Evolutionary conservation across 2,797 vertebrate species (phyloP).

Genomic region (Sebastes cheni): DNA sequence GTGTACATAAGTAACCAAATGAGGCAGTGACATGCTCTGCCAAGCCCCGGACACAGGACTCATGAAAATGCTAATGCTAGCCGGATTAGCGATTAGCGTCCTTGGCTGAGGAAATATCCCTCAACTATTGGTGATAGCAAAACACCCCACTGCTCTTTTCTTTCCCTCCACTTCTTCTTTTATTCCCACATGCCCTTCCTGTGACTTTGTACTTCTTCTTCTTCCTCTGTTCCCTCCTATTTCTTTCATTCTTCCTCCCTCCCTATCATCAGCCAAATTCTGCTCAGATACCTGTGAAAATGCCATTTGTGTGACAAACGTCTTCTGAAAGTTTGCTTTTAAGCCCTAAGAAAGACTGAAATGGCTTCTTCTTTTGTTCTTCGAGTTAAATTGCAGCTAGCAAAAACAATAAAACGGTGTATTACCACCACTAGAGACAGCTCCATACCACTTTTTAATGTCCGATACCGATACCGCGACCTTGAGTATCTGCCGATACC

Average conservation of each 20-base stretch:
- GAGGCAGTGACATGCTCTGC: constrained; percentile 81
- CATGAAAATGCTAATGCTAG: constrained; percentile 86
- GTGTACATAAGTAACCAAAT: constrained; percentile 70
- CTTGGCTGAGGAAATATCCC: constrained; percentile 69
- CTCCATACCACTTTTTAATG: no score
- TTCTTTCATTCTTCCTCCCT: neutral
- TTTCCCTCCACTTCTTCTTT: constrained; percentile 29
- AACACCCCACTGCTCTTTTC: constrained; percentile 60
- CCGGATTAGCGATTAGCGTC: constrained; percentile 80
- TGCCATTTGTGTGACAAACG: neutral
- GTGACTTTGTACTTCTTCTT: constrained; percentile 38
- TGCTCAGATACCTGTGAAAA: neutral
- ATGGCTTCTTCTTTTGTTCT: neutral
- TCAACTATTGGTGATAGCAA: constrained; percentile 65
- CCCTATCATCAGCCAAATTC: neutral
- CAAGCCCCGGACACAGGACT: constrained; percentile 75
- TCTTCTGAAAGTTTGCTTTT: neutral
- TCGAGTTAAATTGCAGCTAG: neutral
- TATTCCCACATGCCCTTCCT: constrained; percentile 22
- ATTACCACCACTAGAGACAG: neutral
- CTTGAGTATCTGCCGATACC: no score
- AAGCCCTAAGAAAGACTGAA: neutral
- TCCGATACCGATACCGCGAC: no score
- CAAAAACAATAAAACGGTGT: neutral
- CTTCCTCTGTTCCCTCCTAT: neutral